A percentile compares a stretch with the other conserved stretches of the same genome.
Conservation (phyloP, 1,140 invertebrate genomes). For the Drosophila sp. region DNA sequence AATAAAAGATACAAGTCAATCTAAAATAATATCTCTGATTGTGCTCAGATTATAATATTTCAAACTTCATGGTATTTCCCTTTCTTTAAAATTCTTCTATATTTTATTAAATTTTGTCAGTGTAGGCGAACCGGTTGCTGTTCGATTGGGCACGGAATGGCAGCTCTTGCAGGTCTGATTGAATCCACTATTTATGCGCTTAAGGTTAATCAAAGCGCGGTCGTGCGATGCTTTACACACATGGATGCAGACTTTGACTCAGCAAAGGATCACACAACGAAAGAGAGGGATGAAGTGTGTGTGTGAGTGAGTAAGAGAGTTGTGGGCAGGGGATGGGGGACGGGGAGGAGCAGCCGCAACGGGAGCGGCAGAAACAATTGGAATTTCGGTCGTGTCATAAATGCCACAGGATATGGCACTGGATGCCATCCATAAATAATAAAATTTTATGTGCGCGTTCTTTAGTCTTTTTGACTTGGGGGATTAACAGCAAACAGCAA, state of each 20-base stretch:
- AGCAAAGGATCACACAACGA: conserved; percentile 8
- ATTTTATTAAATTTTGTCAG: conserved; percentile 6
- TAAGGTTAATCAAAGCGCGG: conserved; percentile 82
- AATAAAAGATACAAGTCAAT: no score
- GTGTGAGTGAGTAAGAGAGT: conserved; percentile 5
- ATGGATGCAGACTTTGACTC: conserved; percentile 36
- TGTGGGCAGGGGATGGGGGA: conserved; percentile 2
- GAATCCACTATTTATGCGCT: conserved; percentile 83
- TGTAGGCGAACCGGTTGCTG: conserved; percentile 39
- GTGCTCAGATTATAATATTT: no score
- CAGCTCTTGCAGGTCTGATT: conserved; percentile 64
- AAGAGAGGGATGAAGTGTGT: not conserved
- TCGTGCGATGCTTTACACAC: conserved; percentile 75
- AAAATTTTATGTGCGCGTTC: conserved; percentile 72
- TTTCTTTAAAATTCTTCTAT: not conserved
- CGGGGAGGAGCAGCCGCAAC: conserved; percentile 39
- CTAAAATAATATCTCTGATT: no score
- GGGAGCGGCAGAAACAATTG: conserved; percentile 72
- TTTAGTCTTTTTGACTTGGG: conserved; percentile 39
- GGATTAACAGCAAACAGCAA: conserved; percentile 59
- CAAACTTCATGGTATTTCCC: no score
- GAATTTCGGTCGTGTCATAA: conserved; percentile 78
- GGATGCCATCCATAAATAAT: conserved; percentile 81
- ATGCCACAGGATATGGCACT: conserved; percentile 80
- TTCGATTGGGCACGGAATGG: conserved; percentile 53